phyloP scores from a whole-genome alignment of 2,113 vertebrate species.

The Scophthalmus maximus region DNA sequence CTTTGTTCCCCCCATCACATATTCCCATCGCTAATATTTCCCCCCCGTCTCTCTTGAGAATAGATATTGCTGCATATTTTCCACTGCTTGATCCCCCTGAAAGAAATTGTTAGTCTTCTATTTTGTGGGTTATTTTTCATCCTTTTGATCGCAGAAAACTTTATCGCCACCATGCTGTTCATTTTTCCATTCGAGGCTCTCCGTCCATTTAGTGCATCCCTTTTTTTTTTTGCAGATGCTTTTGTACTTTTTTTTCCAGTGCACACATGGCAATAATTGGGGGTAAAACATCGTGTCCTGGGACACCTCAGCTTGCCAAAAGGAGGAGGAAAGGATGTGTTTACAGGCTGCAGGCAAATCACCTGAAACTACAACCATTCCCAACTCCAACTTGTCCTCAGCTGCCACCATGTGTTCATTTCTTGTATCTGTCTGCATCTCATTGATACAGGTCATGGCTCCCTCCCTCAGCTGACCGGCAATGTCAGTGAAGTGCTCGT shows the following conservation, averaged over 20 bases:
- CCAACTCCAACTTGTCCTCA: neutral
- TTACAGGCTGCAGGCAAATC: neutral
- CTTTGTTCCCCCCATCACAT: neutral
- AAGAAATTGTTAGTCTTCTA: no score
- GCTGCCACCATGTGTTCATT: neutral
- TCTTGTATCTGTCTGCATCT: slow-evolving; percentile 5
- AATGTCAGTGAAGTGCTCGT: slow-evolving; percentile 91
- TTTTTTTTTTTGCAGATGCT: neutral
- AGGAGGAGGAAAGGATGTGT: neutral
- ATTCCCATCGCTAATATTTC: neutral
- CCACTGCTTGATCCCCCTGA: slow-evolving; percentile 1
- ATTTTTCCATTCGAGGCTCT: neutral
- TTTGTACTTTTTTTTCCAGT: neutral
- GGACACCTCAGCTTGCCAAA: no score
- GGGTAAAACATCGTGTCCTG: no score
- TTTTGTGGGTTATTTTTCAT: no score
- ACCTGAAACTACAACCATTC: neutral
- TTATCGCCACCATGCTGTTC: no score
- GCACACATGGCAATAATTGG: no score
- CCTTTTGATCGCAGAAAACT: no score
- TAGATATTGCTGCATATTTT: slow-evolving; percentile 6
- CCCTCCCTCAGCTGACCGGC: slow-evolving; percentile 92
- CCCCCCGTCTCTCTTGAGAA: neutral
- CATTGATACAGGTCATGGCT: slow-evolving; percentile 88
- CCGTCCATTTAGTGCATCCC: neutral